phyloP scores from a whole-genome alignment of 2,888 invertebrate genomes.

The Rotaria socialis region DNA sequence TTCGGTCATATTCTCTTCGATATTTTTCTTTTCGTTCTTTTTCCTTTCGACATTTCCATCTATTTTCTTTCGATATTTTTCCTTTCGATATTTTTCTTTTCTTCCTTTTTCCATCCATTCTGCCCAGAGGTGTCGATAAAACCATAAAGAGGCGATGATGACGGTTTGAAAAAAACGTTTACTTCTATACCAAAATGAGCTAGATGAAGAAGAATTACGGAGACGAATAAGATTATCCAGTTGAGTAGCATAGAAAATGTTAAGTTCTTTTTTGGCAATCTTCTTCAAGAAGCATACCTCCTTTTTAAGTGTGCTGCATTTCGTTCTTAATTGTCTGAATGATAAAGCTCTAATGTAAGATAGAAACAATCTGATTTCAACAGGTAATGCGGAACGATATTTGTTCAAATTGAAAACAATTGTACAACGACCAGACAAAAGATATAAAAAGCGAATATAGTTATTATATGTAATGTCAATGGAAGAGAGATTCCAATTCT shows the following conservation, averaged over 20 bases:
- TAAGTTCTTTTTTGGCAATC: background rate
- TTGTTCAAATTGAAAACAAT: background rate
- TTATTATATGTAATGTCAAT: background rate
- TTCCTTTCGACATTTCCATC: too few relatives aligned
- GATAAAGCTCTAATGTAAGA: background rate
- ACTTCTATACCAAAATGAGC: background rate
- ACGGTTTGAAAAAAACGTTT: background rate
- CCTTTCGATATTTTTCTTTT: too few relatives aligned
- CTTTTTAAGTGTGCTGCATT: background rate
- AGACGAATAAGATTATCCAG: background rate
- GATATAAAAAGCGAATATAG: background rate
- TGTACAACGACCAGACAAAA: background rate
- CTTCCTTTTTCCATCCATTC: too few relatives aligned
- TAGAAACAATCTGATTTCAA: background rate
- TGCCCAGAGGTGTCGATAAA: background rate
- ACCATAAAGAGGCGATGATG: background rate
- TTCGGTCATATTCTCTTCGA: too few relatives aligned
- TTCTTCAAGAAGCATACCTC: background rate
- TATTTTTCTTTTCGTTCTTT: too few relatives aligned
- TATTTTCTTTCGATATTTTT: too few relatives aligned
- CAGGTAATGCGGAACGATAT: background rate
- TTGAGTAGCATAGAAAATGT: too few relatives aligned
- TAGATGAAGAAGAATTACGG: background rate
- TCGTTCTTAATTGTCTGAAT: background rate
- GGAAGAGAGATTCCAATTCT: rapidly evolving